A percentile compares a stretch with the other conserved stretches of the same genome.
phyloP scores from a whole-genome alignment of 2,797 vertebrate species.

The Sebastiscus tertius region DNA sequence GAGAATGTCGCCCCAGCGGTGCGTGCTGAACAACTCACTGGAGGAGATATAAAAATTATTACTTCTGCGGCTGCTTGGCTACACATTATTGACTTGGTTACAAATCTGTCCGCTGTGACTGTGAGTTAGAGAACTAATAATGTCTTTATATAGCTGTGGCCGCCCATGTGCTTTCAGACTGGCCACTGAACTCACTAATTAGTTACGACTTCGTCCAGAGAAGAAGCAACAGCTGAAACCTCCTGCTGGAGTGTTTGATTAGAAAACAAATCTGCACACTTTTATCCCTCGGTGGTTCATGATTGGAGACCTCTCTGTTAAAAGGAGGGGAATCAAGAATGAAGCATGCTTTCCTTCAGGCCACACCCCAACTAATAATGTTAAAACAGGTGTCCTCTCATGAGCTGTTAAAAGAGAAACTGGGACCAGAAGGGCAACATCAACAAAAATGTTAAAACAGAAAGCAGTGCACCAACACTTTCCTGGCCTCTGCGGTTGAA shows the following conservation, averaged over 20 bases:
- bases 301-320: constrained; percentile 24
- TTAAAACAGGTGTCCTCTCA: background rate
- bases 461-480: background rate
- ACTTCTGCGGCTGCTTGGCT: constrained; percentile 11
- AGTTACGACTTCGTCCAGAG: constrained; percentile 26
- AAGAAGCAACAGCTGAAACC: constrained; percentile 31
- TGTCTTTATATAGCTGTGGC: constrained; percentile 26
- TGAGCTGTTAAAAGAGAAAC: background rate
- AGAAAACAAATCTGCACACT: constrained; percentile 31
- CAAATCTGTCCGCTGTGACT: constrained; percentile 43
- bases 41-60: constrained; percentile 34
- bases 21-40: background rate
- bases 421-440: background rate
- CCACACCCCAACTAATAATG: background rate
- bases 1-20: background rate
- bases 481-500: background rate
- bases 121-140: constrained; percentile 57
- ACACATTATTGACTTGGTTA: constrained; percentile 37
- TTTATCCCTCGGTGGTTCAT: constrained; percentile 19
- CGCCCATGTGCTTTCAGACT: constrained; percentile 19
- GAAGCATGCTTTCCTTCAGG: background rate
- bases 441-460: too few species aligned
- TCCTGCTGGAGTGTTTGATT: constrained; percentile 55
- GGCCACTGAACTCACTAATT: constrained; percentile 30
- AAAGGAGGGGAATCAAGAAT: background rate